A percentile compares a stretch with the other conserved stretches of the same genome.
Conservation (phyloP, 2,797 vertebrate genomes). For the Platalea minor region DNA sequence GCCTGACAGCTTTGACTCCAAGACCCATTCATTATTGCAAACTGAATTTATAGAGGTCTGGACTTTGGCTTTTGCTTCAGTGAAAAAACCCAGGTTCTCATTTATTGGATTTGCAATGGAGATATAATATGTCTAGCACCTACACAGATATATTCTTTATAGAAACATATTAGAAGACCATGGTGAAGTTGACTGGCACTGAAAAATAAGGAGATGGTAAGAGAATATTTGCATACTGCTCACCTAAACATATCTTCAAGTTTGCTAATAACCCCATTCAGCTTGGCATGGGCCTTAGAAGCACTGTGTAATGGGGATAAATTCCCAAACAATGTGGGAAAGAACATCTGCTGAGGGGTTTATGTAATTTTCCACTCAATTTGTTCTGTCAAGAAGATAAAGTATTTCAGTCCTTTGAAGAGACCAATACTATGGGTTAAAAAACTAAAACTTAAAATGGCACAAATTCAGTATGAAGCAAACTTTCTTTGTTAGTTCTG, state of each 20-base stretch:
- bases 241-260: slow-evolving; percentile 37
- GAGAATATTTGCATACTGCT: slow-evolving; percentile 48
- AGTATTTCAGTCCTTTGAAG: slow-evolving; percentile 79
- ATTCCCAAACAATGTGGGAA: slow-evolving; percentile 78
- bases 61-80: slow-evolving; percentile 50
- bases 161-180: neutral
- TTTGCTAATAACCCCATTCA: slow-evolving; percentile 49
- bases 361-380: slow-evolving; percentile 84
- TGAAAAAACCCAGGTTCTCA: neutral
- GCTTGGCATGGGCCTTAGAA: slow-evolving; percentile 67
- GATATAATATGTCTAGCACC: slow-evolving; percentile 45
- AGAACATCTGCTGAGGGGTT: slow-evolving; percentile 81
- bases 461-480: slow-evolving; percentile 33
- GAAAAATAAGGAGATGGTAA: neutral
- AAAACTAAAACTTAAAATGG: slow-evolving; percentile 63
- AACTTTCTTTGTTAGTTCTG: slow-evolving; percentile 23
- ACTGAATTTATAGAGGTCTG: slow-evolving; percentile 64
- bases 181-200: neutral
- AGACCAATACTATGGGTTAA: slow-evolving; percentile 68
- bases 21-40: slow-evolving; percentile 68
- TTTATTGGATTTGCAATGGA: slow-evolving; percentile 61
- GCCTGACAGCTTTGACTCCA: slow-evolving; percentile 68
- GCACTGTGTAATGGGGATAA: slow-evolving; percentile 66
- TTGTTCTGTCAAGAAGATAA: slow-evolving; percentile 84
- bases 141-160: slow-evolving; percentile 4